These are phyloP conservation scores for Bryconaethiops microstoma DNA, from an alignment of 2,797 vertebrate genomes.

Conservation along the genomic window DNA sequence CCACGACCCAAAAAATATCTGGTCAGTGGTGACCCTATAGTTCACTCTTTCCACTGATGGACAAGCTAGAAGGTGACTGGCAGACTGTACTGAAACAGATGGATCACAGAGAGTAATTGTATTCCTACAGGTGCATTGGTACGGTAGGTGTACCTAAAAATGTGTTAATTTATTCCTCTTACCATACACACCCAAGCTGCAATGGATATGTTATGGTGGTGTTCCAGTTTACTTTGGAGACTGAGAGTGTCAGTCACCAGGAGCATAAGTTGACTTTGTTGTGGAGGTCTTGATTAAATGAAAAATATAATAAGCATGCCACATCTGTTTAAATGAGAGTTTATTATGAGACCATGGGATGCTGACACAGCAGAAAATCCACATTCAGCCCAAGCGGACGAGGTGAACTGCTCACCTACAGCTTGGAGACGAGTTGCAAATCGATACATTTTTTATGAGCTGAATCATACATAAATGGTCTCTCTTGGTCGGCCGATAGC, in stretches of 20 bases:
- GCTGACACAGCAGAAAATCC: conserved; percentile 77
- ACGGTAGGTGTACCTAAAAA: not conserved
- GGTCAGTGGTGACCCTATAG: not conserved
- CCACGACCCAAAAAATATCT: not conserved
- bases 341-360: conserved; percentile 56
- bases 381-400: conserved; percentile 68
- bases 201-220: not conserved
- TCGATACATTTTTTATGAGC: conserved; percentile 59
- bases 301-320: conserved; percentile 68
- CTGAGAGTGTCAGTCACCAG: conserved; percentile 56
- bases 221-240: not conserved
- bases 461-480: conserved; percentile 66
- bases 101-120: not conserved
- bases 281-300: conserved; percentile 69
- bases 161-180: not conserved
- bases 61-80: not conserved
- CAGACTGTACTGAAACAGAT: not conserved
- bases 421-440: conserved; percentile 66
- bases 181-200: not conserved
- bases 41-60: not conserved
- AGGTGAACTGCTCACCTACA: conserved; percentile 65
- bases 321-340: conserved; percentile 65
- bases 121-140: not conserved
- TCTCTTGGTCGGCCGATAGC: conserved; percentile 56
- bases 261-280: conserved; percentile 64